Evolutionary conservation across 2,888 invertebrate species (phyloP), one percentile per base, ranked within the genome.

Genomic region (Agonopterix arenella): DNA sequence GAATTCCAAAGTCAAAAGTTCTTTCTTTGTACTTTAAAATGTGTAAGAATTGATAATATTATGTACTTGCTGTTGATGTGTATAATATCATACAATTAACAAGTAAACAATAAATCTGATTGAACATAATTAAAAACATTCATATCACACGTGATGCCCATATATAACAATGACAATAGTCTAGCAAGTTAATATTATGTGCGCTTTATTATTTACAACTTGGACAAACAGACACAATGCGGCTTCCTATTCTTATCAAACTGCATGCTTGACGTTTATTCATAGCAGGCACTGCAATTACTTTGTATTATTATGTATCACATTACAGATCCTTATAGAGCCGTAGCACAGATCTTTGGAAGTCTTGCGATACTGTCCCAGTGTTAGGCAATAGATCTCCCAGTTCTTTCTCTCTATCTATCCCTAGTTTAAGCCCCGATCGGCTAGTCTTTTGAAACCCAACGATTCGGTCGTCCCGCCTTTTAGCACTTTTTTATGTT

Each of bases 201-300:
- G 66, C 43, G 13, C 43, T 43, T 4, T 65, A 67, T 68, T 68
- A 64, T 66, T 13, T 64, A 65, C 56, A 55, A 62, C 58, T 72
- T 74, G 70, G 62, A 55, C 64, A 68, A 76, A 70, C 59, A 60
- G 60, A 57, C 58, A 73, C 70, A 73, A 69, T 68, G 61, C 59
- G 55, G 62, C 62, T 63, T 71, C 67, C 70, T 67, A 68, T 66
- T 66, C 68, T 80, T 81, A 82, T 80, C 79, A 69, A 59, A 67
- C 66, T 67, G 64, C 71, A 76, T 76, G 74, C 61, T 58, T 61
- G 58, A 58, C 61, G 59, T 58, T 57, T 63, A 45, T 51, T 46
- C 48, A 45, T 28, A 44, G 37, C 28, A 40, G 40, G 9, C 10
- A 40, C 10, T 38, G 40, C 11, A 46, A 28, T 28, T 28, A 46